Evolutionary conservation across 2,113 vertebrate genomes (phyloP), one percentile per base, ranked within the genome.

Genomic region (Prunella himalayana): DNA sequence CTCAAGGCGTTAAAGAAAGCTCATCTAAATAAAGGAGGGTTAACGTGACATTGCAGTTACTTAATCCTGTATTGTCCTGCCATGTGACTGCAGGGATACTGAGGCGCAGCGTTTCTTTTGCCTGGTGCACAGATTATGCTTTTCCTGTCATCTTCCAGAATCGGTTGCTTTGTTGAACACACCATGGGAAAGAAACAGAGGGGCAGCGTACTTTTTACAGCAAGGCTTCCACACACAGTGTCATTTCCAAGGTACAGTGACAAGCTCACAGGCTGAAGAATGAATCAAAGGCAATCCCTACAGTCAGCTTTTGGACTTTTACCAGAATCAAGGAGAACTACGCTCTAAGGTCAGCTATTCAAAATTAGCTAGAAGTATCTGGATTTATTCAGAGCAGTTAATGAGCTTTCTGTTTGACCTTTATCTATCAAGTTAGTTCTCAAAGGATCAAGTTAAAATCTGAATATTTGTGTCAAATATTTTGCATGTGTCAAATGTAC

Each of bases 11-110:
- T 98, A 97, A 97, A 95, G 94, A 97, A 96, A 96, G 92, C 96
- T 97, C 95, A 79, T 97, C 97, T 97, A 97, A 97, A 96, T 97
- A 96, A 97, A 98, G 97, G 94, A 97, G 87, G 51, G 97, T 95
- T 97, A 97, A 97, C 88, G 95, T 96, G 97, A 97, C 97, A 95
- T 89, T 95, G 95, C 91, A 75, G 86, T 84, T 96, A 86, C 92
- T 97, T 97, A 97, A 97, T 98, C 97, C 97, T 95, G 91, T 86
- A 92, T 96, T 82, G 83, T 95, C 95, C 90, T 94, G 73, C 93
- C 50, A 88, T 94, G 97, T 97, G 97, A 98, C 96, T 91, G 75
- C 86, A 84, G 86, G 57, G 94, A 96, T 90, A 92, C 96, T 89
- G 92, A 96, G 96, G 84, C 15, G 41, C 85, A 92, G 96, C 57